A percentile compares a stretch with the other conserved stretches of the same genome.
Evolutionary conservation across 2,113 vertebrate species (phyloP).

Genomic region (Anarrhichthys ocellatus): DNA sequence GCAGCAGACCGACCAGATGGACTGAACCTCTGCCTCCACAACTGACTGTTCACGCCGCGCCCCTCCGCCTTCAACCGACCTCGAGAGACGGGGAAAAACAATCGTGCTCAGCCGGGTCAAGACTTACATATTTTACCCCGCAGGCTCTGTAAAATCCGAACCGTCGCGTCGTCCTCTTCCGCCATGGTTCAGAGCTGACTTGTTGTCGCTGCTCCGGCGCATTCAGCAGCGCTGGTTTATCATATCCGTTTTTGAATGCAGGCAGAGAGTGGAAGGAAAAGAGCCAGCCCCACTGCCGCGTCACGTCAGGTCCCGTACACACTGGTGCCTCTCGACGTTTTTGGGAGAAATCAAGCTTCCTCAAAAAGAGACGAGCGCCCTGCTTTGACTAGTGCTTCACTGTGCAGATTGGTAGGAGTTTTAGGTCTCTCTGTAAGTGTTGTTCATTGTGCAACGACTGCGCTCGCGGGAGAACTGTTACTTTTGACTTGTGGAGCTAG

Average conservation of each 20-base stretch:
- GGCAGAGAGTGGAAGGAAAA: conserved; percentile 58
- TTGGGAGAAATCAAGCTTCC: conserved; percentile 24
- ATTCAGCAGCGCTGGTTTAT: conserved; percentile 76
- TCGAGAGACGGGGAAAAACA: neutral
- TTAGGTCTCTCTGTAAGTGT: conserved; percentile 22
- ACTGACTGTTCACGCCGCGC: conserved; percentile 75
- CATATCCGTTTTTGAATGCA: conserved; percentile 85
- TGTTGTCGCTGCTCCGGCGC: conserved; percentile 75
- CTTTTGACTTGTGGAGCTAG: conserved; percentile 43
- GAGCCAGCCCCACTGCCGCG: conserved; percentile 78
- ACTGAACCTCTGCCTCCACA: conserved; percentile 47
- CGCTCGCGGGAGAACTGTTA: conserved; percentile 19
- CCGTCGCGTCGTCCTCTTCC: conserved; percentile 85
- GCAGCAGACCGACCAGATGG: conserved; percentile 46
- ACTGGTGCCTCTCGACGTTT: conserved; percentile 39
- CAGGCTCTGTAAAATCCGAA: conserved; percentile 89
- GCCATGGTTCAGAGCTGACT: conserved; percentile 84
- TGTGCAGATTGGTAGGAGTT: conserved; percentile 39
- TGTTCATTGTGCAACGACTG: conserved; percentile 41
- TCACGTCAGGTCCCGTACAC: conserved; percentile 67
- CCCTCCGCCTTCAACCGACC: conserved; percentile 55
- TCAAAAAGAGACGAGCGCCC: conserved; percentile 13
- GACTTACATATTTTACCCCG: conserved; percentile 90
- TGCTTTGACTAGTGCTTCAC: neutral
- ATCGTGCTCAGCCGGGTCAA: neutral